Evolutionary conservation across 1,140 invertebrate genomes (phyloP).

Genomic region (Apis dorsata): DNA sequence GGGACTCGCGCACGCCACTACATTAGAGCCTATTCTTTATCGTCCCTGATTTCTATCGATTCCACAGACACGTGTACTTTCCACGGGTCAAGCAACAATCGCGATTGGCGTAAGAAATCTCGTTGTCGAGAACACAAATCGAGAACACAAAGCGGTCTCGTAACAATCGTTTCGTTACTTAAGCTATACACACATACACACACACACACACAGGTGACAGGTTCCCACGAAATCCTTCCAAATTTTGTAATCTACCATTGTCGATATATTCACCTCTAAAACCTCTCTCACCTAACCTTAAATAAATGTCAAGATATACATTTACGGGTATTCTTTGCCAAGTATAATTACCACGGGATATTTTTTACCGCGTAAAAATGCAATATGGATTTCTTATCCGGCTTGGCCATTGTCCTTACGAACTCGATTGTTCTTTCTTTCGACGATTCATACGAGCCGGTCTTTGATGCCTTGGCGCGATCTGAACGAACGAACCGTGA

Average conservation of each 20-base stretch:
- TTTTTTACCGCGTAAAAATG: conserved; percentile 11
- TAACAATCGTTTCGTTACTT: conserved; percentile 57
- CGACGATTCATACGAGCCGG: conserved; percentile 50
- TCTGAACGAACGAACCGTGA: conserved; percentile 59
- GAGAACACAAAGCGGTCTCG: conserved; percentile 28
- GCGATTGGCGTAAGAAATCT: conserved; percentile 39
- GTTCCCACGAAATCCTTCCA: conserved; percentile 60
- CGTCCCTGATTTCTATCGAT: conserved; percentile 5
- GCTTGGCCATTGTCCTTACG: conserved; percentile 44
- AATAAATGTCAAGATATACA: not conserved
- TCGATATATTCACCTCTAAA: not conserved
- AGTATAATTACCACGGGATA: conserved; percentile 37
- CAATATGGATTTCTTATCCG: conserved; percentile 50
- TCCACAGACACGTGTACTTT: not conserved
- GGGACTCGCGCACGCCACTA: not conserved
- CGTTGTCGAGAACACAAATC: conserved; percentile 38
- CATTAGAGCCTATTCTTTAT: not conserved
- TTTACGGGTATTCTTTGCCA: not conserved
- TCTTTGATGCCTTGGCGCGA: conserved; percentile 54
- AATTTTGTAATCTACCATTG: conserved; percentile 62
- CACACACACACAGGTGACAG: not conserved
- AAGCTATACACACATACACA: conserved; percentile 6
- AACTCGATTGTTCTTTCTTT: conserved; percentile 55
- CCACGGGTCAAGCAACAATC: conserved; percentile 38
- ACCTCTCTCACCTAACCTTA: not conserved